Conservation (phyloP, 1,140 invertebrate genomes). For the Cydia amplana region DNA sequence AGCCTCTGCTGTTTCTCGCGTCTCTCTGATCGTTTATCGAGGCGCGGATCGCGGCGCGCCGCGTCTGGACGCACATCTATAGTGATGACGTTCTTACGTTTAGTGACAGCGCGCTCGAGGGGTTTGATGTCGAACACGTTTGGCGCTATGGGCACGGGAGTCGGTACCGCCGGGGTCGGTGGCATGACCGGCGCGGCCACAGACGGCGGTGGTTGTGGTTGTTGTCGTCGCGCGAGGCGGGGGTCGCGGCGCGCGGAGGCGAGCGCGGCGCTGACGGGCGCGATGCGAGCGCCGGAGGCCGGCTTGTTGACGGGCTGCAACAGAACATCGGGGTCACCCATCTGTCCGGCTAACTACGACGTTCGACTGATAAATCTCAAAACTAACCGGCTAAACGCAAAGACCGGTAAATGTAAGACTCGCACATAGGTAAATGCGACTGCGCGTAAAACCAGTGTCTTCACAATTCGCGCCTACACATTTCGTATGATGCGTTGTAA, state of each 20-base stretch:
- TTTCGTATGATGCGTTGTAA: too few species aligned
- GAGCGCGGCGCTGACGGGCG: slow-evolving; percentile 83
- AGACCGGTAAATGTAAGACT: too few species aligned
- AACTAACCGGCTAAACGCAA: too few species aligned
- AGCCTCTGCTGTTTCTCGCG: slow-evolving; percentile 29
- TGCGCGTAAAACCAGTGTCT: too few species aligned
- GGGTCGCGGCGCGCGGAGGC: slow-evolving; percentile 75
- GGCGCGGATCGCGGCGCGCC: slow-evolving; percentile 43
- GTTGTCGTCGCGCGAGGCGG: slow-evolving; percentile 47
- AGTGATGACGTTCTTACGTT: slow-evolving; percentile 73
- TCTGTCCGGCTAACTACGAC: background rate
- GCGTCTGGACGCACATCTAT: slow-evolving; percentile 60
- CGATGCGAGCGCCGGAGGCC: slow-evolving; percentile 78
- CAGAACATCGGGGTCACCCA: slow-evolving; percentile 12
- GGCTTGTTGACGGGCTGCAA: slow-evolving; percentile 61
- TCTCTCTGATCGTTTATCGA: slow-evolving; percentile 42
- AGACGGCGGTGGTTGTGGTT: slow-evolving; percentile 30
- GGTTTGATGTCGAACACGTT: slow-evolving; percentile 72
- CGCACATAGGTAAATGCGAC: too few species aligned
- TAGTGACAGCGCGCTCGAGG: slow-evolving; percentile 57
- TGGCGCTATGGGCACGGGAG: slow-evolving; percentile 51
- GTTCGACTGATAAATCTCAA: background rate
- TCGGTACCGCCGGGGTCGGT: slow-evolving; percentile 9
- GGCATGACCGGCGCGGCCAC: slow-evolving; percentile 21
- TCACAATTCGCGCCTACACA: too few species aligned